Evolutionary conservation across 2,888 invertebrate genomes (phyloP).

Genomic region (Volucella bombylans): DNA sequence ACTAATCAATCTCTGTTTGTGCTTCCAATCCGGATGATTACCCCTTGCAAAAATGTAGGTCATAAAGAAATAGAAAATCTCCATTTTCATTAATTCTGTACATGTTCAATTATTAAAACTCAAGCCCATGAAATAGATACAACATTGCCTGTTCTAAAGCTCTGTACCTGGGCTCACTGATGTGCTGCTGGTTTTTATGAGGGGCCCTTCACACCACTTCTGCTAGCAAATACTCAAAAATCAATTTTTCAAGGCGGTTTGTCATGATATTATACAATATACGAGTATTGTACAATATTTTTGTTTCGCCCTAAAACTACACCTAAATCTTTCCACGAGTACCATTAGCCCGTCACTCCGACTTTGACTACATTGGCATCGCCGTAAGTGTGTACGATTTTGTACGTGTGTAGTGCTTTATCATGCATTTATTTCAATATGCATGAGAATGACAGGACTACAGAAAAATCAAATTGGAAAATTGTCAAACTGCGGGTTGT

Average conservation of each 20-base stretch:
- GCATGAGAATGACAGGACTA: constrained; percentile 47
- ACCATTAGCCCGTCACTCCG: neutral
- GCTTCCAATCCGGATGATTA: too few relatives aligned
- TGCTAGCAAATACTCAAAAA: constrained; percentile 16
- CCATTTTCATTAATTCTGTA: too few relatives aligned
- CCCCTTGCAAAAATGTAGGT: too few relatives aligned
- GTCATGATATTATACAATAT: neutral
- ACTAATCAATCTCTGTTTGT: too few relatives aligned
- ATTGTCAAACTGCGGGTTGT: constrained; percentile 64
- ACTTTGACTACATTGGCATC: neutral
- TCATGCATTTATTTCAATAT: constrained; percentile 55
- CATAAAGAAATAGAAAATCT: too few relatives aligned
- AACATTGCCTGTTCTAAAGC: too few relatives aligned
- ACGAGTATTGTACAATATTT: constrained; percentile 16
- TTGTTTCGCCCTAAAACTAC: neutral
- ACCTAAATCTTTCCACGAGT: neutral
- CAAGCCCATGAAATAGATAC: too few relatives aligned
- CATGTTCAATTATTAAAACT: too few relatives aligned
- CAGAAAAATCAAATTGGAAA: constrained; percentile 57
- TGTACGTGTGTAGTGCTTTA: constrained; percentile 28
- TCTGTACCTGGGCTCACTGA: too few relatives aligned
- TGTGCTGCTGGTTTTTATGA: too few relatives aligned
- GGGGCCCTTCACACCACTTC: neutral
- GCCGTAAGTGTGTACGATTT: neutral
- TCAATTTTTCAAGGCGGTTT: constrained; percentile 33